Percentiles rank a stretch among this genome's conserved stretches.
Evolutionary conservation across 2,888 invertebrate genomes (phyloP).

Genomic region (Microplitis deprimator): DNA sequence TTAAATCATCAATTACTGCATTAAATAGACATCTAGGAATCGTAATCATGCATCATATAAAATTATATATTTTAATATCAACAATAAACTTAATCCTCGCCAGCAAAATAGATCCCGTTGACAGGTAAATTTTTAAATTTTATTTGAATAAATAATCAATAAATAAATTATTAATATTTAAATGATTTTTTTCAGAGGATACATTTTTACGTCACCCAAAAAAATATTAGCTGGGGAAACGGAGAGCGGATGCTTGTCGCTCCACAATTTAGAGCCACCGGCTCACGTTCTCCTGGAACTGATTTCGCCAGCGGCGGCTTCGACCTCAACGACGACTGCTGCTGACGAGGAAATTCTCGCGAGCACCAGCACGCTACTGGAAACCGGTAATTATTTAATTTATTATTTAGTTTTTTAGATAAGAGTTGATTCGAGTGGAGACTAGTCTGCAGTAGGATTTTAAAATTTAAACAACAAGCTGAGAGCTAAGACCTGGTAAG

Average conservation of each 20-base stretch:
- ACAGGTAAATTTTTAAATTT: constrained; percentile 29
- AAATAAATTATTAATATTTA: neutral
- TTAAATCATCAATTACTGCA: too few species aligned
- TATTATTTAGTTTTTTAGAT: neutral
- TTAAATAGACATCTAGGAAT: too few species aligned
- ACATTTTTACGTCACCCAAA: constrained; percentile 66
- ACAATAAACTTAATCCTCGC: neutral
- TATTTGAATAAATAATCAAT: neutral
- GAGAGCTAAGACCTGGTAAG: neutral
- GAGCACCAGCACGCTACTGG: constrained; percentile 55
- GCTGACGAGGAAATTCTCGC: constrained; percentile 56
- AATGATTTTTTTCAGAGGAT: constrained; percentile 58
- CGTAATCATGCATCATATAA: too few species aligned
- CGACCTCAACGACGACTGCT: neutral
- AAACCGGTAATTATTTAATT: constrained; percentile 55
- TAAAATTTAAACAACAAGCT: neutral
- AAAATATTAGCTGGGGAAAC: constrained; percentile 64
- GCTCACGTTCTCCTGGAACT: constrained; percentile 63
- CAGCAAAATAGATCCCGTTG: constrained; percentile 31
- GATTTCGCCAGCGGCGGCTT: constrained; percentile 51
- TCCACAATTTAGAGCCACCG: constrained; percentile 67
- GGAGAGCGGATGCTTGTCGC: constrained; percentile 64
- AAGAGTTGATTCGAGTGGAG: neutral
- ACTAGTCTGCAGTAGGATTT: neutral
- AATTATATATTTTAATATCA: too few species aligned